A percentile compares a stretch with the other conserved stretches of the same genome.
Conservation (phyloP, 2,888 invertebrate genomes). For the Chymomyza procnemis region DNA sequence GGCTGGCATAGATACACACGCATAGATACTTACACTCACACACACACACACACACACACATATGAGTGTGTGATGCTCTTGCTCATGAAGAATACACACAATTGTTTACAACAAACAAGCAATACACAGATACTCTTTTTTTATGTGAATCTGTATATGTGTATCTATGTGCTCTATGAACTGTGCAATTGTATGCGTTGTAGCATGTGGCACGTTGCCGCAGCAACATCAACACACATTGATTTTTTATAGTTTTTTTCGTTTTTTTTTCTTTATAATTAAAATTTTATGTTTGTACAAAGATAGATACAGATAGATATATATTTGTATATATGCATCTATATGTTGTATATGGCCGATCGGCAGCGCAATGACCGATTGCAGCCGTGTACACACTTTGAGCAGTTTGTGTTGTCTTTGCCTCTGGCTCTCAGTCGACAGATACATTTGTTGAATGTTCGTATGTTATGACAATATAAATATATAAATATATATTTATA, state of each 20-base stretch:
- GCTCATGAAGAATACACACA: slow-evolving; percentile 18
- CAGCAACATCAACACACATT: slow-evolving; percentile 19
- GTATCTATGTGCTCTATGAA: not conserved
- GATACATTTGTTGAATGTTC: slow-evolving; percentile 1
- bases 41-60: too few species aligned
- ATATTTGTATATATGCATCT: too few species aligned
- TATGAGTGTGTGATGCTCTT: too few species aligned
- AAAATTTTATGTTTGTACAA: too few species aligned
- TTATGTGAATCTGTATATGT: not conserved
- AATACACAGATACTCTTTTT: slow-evolving; percentile 26
- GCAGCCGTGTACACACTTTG: slow-evolving; percentile 41
- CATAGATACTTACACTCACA: too few species aligned
- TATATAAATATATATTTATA: too few species aligned
- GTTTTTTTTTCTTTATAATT: not conserved
- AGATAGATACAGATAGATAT: too few species aligned
- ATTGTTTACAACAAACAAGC: slow-evolving; percentile 60
- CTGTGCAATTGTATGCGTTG: not conserved
- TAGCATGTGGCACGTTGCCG: slow-evolving; percentile 38
- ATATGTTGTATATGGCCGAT: not conserved
- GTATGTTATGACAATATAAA: too few species aligned
- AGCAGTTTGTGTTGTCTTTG: slow-evolving; percentile 28
- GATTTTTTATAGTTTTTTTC: slow-evolving; percentile 39
- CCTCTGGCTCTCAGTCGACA: not conserved
- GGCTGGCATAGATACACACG: too few species aligned
- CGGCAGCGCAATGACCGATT: slow-evolving; percentile 45